A percentile compares a stretch with the other conserved stretches of the same genome.
Evolutionary conservation across 2,797 vertebrate species (phyloP).

Genomic region (Anguilla megastoma): DNA sequence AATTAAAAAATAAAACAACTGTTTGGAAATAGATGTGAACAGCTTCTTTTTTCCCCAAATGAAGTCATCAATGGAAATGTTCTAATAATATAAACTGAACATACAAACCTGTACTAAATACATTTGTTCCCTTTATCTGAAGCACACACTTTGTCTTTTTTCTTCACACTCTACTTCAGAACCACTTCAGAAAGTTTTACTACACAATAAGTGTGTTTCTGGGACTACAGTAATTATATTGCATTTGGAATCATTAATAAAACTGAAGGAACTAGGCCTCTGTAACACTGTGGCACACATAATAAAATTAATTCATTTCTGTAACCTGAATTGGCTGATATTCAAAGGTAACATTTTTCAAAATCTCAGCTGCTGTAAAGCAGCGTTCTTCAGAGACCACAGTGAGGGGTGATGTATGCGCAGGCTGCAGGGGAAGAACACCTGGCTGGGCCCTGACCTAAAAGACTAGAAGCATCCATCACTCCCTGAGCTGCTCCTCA

Average conservation of each 20-base stretch:
- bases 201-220: background rate
- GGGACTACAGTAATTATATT: background rate
- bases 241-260: slow-evolving; percentile 1
- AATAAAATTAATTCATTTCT: background rate
- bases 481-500: background rate
- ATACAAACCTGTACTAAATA: background rate
- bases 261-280: background rate
- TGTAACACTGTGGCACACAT: background rate
- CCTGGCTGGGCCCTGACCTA: background rate
- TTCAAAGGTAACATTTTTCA: background rate
- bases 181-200: background rate
- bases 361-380: background rate
- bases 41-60: background rate
- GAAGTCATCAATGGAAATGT: background rate
- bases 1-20: background rate
- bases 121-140: background rate
- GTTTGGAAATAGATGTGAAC: background rate
- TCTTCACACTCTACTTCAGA: background rate
- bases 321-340: background rate
- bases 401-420: background rate
- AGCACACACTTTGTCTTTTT: background rate
- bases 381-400: background rate
- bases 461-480: background rate
- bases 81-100: background rate
- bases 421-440: background rate